Percentiles rank a stretch among this genome's conserved stretches.
These are phyloP conservation scores for Hydrocynus forskahlii DNA, from an alignment of 2,797 vertebrate species.

Conservation along the genomic window DNA sequence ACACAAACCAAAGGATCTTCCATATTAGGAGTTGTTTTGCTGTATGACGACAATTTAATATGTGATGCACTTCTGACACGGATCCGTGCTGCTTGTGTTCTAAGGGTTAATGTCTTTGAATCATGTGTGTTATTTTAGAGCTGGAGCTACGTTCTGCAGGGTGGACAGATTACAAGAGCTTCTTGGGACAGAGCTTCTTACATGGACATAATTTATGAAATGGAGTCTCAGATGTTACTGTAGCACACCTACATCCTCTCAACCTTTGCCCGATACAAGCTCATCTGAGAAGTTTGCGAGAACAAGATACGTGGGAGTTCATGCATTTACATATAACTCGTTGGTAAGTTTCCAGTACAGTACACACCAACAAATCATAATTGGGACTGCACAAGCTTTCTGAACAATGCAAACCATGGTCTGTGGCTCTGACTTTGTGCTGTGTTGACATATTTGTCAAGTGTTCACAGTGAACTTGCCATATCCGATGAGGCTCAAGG, in stretches of 20 bases:
- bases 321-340: neutral
- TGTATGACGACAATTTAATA: too few species aligned
- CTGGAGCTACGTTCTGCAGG: too few species aligned
- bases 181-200: neutral
- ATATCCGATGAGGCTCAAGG: constrained; percentile 50
- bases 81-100: too few species aligned
- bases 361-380: neutral
- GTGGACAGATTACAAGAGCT: neutral
- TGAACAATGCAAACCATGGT: constrained; percentile 27
- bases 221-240: neutral
- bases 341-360: neutral
- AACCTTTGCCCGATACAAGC: neutral
- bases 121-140: too few species aligned
- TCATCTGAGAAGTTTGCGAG: neutral
- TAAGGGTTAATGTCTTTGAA: too few species aligned
- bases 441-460: constrained; percentile 55
- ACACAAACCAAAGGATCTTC: too few species aligned
- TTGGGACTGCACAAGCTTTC: constrained; percentile 12
- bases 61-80: too few species aligned
- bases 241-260: neutral
- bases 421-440: constrained; percentile 41
- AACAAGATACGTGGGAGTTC: neutral
- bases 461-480: constrained; percentile 51
- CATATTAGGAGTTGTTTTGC: too few species aligned
- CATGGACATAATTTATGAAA: neutral